Base-by-base conservation (phyloP, 2,797 vertebrate genomes). In the Rhinella marina region DNA sequence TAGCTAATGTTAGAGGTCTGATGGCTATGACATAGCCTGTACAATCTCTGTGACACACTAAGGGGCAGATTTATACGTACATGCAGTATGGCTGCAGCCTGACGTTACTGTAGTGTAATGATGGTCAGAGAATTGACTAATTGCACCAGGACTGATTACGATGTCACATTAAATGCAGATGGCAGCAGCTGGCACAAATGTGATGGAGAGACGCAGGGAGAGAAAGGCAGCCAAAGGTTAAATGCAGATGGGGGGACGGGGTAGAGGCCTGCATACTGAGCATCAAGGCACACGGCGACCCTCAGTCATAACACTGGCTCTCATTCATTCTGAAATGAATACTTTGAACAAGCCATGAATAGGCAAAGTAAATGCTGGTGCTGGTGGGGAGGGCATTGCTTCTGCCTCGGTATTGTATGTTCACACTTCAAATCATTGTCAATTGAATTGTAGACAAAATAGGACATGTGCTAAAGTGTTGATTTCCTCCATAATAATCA, bases 221-320 rank as follows among this genome's bases (percentile, higher is more conserved):
- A 52, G 19, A 77, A 25, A 54, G 48, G 48, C 48, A n/a, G 75
- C 16, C 19, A 54, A 19, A 77, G 48, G 75, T 14, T 52, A 81
- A n/a, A 81, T 64, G 59, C 27, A 64, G 32, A 29, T 50, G 59
- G 17, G 27, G 57, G n/a, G 11, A 2, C 57, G 59, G 56, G 68
- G 68, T 72, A 41, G 2, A 32, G 7, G 68, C 68, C 29, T 32
- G 66, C 27, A 68, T 76, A 50, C 73, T 23, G 73, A 76, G 73
- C 41, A 68, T 29, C 2, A 17, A 41, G 68, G 29, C 68, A 19
- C 27, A 68, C 48, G 25, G 41, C 52, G 73, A 50, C 48, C 41
- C 73, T 54, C 73, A 76, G 23, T 77, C 75, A 77, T 54, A 77
- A 41, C 75, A 23, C 72, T 23, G 21, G 27, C 57, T 59, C 66